Evolutionary conservation across 2,888 invertebrate genomes (phyloP), one percentile per base, ranked within the genome.

Genomic region (Muschampia plurimacula): DNA sequence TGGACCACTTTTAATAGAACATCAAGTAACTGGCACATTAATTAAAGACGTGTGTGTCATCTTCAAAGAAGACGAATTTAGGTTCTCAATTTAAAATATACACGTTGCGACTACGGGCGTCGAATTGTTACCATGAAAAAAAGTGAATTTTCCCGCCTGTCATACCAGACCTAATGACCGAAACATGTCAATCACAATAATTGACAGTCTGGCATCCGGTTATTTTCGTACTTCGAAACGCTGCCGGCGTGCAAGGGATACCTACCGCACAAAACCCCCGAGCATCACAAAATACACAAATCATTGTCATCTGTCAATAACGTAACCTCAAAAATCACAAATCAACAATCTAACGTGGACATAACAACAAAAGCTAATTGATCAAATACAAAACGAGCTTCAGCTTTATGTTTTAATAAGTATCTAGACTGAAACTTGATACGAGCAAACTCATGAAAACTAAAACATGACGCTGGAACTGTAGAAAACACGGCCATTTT

Each of bases 181-280:
- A 86, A 83, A 84, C 85, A 83, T 91, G 92, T 93, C 93, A 92
- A 93, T 93, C 93, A 92, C 89, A 88, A 85, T 93, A 92, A 93
- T 93, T 93, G 93, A 92, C 93, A 90, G 89, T 82, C 88, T 85
- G 87, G 84, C 80, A 78, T 73, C 74, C 76, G 77, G 77, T 82
- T 84, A 87, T 86, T 88, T 87, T 83, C 69, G 84, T 83, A 77
- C 77, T 76, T 78, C 46, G 28, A 63, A 52, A 41, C 63, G 67
- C 64, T 68, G 74, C 74, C 70, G 74, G 74, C 72, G 71, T 67
- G 71, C 76, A 74, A 75, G 69, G 75, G 73, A 77, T 59, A 78
- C 66, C 74, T 7, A 41, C 41, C 73, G 70, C 75, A 73, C 64
- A 75, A 76, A 60, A 65, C 55, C 73, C 64, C 64, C 76, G 72